A percentile compares a stretch with the other conserved stretches of the same genome.
Evolutionary conservation across 1,140 invertebrate genomes (phyloP).

Genomic region (Ceratosolen solmsi): DNA sequence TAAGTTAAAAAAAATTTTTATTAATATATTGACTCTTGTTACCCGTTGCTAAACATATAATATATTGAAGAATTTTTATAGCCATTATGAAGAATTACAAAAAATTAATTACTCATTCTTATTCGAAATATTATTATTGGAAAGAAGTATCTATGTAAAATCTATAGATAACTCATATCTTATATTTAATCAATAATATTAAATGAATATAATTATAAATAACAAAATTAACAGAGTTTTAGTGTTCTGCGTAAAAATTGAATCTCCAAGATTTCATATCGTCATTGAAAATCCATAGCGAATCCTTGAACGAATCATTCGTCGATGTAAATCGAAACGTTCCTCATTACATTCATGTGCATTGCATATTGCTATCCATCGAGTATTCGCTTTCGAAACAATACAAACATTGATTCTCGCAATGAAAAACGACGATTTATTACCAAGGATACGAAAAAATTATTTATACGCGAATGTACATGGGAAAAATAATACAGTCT

Average conservation of each 20-base stretch:
- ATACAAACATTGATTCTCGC: neutral
- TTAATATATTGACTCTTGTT: too few relatives aligned
- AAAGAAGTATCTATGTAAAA: neutral
- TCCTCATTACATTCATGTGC: neutral
- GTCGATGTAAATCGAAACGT: neutral
- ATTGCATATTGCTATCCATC: neutral
- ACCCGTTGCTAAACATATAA: neutral
- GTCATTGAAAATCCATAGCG: neutral
- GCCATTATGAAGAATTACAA: neutral
- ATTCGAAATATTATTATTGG: neutral
- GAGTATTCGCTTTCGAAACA: constrained; percentile 18
- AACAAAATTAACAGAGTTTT: neutral
- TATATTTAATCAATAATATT: too few relatives aligned
- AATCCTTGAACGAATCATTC: neutral
- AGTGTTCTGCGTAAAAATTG: neutral
- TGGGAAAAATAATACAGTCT: neutral
- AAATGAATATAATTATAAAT: too few relatives aligned
- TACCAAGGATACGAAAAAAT: neutral
- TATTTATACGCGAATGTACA: neutral
- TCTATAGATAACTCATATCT: too few relatives aligned
- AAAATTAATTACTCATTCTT: neutral
- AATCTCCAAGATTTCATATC: neutral
- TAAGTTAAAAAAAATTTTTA: too few relatives aligned
- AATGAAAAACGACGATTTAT: neutral
- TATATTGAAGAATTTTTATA: neutral